A percentile compares a stretch with the other conserved stretches of the same genome.
Evolutionary conservation across 92 coral and sea anemone species (phyloP).

Genomic region (Ricordea florida): DNA sequence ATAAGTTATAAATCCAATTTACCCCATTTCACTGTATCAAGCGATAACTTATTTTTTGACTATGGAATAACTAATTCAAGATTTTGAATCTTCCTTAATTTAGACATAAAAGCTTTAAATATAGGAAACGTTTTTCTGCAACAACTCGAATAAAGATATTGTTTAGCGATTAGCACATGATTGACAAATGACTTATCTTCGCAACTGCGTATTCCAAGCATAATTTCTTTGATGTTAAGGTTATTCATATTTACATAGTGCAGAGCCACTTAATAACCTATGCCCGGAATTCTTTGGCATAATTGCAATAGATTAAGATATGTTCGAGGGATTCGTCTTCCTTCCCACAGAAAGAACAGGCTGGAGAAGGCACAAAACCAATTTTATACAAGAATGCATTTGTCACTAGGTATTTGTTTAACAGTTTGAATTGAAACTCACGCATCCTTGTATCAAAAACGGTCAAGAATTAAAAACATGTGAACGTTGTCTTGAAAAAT

Average conservation of each 20-base stretch:
- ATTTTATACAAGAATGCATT: too few relatives aligned
- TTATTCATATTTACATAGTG: neutral
- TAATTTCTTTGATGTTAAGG: neutral
- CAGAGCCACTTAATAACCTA: neutral
- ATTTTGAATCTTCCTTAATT: too few relatives aligned
- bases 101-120: slow-evolving; percentile 1
- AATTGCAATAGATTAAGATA: neutral
- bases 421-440: neutral
- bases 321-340: neutral
- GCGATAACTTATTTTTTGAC: neutral
- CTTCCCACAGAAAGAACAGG: too few relatives aligned
- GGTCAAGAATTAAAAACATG: too few relatives aligned
- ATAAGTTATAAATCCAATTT: neutral
- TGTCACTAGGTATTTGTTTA: too few relatives aligned
- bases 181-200: neutral
- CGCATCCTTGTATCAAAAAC: slow-evolving; percentile 5
- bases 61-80: neutral
- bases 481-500: too few relatives aligned
- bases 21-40: neutral
- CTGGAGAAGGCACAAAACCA: too few relatives aligned
- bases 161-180: slow-evolving; percentile 8
- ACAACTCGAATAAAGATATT: neutral
- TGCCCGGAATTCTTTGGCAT: neutral
- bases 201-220: too few relatives aligned
- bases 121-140: slow-evolving; percentile 6